Percentiles rank a stretch among this genome's conserved stretches.
Conservation (phyloP, 2,797 vertebrate genomes). For the Bovichtus diacanthus region DNA sequence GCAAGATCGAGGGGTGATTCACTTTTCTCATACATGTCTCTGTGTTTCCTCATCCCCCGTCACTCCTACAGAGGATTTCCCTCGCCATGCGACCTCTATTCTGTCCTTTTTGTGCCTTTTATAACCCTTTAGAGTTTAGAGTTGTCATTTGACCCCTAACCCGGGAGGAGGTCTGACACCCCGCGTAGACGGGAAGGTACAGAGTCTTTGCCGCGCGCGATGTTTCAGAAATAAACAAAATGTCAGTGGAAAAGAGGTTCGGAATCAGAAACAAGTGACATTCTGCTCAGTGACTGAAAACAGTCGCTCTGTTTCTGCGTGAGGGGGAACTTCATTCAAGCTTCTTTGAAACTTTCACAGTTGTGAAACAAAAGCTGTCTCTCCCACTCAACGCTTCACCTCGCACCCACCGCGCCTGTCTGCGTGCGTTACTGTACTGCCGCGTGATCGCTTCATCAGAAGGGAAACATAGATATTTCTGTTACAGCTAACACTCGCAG, state of each 20-base stretch:
- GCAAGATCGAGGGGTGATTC: constrained; percentile 70
- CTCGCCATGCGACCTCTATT: constrained; percentile 20
- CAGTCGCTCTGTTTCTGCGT: constrained; percentile 41
- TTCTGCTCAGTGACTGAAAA: constrained; percentile 70
- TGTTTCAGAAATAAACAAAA: constrained; percentile 75
- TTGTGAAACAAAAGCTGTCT: constrained; percentile 63
- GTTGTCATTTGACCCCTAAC: not conserved
- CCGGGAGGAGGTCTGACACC: constrained; percentile 17
- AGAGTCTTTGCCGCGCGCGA: not conserved
- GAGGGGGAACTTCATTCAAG: constrained; percentile 68
- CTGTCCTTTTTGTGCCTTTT: constrained; percentile 4
- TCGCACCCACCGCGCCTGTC: no score
- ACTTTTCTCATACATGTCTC: constrained; percentile 61
- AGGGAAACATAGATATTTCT: constrained; percentile 48
- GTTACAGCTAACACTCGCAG: no score
- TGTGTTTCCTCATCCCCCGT: constrained; percentile 55
- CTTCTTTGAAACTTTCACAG: constrained; percentile 64
- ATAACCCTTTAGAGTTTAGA: no score
- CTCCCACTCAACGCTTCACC: constrained; percentile 57
- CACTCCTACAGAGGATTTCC: constrained; percentile 75
- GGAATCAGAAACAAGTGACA: constrained; percentile 73
- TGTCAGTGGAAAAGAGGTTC: constrained; percentile 82
- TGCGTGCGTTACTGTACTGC: constrained; percentile 8
- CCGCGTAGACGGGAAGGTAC: not conserved
- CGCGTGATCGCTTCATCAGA: constrained; percentile 43